Percentiles rank a stretch among this genome's conserved stretches.
phyloP scores from a whole-genome alignment of 2,113 vertebrate species.

The Illadopsis cleaveri region DNA sequence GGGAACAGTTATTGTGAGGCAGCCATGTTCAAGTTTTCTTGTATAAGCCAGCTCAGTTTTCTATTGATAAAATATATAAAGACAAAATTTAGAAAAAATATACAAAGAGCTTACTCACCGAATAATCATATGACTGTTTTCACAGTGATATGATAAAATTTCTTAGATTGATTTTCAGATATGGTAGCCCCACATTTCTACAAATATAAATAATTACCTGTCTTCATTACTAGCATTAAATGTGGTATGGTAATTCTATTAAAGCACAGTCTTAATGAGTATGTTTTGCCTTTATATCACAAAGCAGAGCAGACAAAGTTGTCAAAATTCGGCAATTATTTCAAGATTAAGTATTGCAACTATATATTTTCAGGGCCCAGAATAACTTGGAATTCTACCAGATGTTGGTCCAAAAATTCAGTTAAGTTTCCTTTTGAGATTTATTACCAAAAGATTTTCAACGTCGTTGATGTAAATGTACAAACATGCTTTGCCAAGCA shows the following conservation, averaged over 20 bases:
- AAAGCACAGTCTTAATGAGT: neutral
- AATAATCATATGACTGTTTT: neutral
- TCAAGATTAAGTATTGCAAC: neutral
- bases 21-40: neutral
- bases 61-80: neutral
- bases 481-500: neutral
- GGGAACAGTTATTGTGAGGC: neutral
- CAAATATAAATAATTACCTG: neutral
- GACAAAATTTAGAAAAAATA: neutral
- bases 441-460: neutral
- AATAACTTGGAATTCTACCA: neutral
- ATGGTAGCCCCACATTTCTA: neutral
- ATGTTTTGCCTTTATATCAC: neutral
- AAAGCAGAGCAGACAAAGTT: neutral
- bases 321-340: neutral
- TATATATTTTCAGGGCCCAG: neutral
- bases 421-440: neutral
- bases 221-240: neutral
- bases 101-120: neutral
- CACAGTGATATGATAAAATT: neutral
- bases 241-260: neutral
- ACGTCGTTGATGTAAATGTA: neutral
- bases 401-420: neutral
- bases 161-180: neutral
- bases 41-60: neutral